These are phyloP conservation scores for Lamprologus lemairii DNA, from an alignment of 2,113 vertebrate genomes.

Conservation along the genomic window DNA sequence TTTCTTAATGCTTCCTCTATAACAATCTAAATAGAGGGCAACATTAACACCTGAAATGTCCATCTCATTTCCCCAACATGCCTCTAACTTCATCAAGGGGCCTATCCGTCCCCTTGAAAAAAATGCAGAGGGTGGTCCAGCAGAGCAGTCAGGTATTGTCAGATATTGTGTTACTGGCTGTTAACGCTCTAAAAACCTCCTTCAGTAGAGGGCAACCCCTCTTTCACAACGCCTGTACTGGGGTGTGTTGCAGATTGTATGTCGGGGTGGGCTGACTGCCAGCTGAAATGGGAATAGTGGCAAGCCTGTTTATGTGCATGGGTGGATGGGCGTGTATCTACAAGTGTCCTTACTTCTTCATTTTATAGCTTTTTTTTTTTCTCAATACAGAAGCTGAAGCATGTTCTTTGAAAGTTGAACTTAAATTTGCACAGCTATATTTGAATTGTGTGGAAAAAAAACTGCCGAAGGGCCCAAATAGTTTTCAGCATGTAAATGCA, in stretches of 20 bases:
- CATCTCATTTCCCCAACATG: not conserved
- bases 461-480: not conserved
- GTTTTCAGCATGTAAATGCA: not conserved
- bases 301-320: not conserved
- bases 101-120: conserved; percentile 4
- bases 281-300: conserved; percentile 24
- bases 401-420: not conserved
- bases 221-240: conserved; percentile 22
- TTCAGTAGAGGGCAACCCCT: conserved; percentile 59
- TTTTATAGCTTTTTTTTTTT: not conserved
- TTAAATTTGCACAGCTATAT: not conserved
- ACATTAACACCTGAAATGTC: not conserved
- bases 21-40: conserved; percentile 3
- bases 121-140: conserved; percentile 22
- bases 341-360: not conserved
- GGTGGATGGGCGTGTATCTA: conserved; percentile 9
- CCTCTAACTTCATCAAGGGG: not conserved
- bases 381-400: not conserved
- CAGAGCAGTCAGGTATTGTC: conserved; percentile 21
- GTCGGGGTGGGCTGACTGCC: conserved; percentile 49
- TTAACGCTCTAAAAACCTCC: conserved; percentile 53
- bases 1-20: not conserved
- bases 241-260: conserved; percentile 47
- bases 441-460: not conserved
- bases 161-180: conserved; percentile 57